These are phyloP conservation scores for Oryzias melastigma DNA, from an alignment of 2,113 vertebrate species.

Conservation along the genomic window DNA sequence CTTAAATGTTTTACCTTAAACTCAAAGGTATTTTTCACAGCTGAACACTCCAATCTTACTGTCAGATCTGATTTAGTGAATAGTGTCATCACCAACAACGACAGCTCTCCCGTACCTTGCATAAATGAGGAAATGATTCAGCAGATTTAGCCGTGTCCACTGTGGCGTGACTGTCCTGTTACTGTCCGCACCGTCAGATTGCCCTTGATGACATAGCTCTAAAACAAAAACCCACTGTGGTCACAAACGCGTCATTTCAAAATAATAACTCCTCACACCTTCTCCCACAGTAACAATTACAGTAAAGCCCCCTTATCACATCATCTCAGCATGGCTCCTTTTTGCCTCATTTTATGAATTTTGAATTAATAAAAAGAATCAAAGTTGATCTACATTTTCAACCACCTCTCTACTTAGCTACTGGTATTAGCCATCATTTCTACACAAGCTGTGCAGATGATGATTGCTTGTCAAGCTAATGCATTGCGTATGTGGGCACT, in stretches of 20 bases:
- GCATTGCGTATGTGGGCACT: slow-evolving; percentile 32
- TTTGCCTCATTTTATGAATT: slow-evolving; percentile 19
- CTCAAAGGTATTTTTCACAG: background rate
- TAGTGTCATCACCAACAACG: slow-evolving; percentile 39
- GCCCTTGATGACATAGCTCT: slow-evolving; percentile 48
- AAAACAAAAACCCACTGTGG: slow-evolving; percentile 19
- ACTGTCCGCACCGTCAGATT: slow-evolving; percentile 35
- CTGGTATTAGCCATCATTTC: slow-evolving; percentile 38
- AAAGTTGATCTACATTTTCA: slow-evolving; percentile 26
- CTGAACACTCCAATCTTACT: background rate
- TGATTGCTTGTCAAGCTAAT: slow-evolving; percentile 36
- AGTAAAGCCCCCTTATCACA: slow-evolving; percentile 26
- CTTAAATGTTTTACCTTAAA: too few relatives aligned
- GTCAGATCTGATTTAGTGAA: slow-evolving; percentile 12
- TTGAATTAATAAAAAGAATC: slow-evolving; percentile 16
- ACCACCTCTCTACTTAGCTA: slow-evolving; percentile 25
- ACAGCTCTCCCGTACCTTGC: slow-evolving; percentile 39
- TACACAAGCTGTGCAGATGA: slow-evolving; percentile 33
- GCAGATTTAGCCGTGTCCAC: slow-evolving; percentile 57
- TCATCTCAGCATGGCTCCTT: slow-evolving; percentile 31
- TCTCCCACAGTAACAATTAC: slow-evolving; percentile 47
- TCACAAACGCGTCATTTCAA: slow-evolving; percentile 46
- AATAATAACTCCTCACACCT: slow-evolving; percentile 20
- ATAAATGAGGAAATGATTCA: slow-evolving; percentile 60
- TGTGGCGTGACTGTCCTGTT: slow-evolving; percentile 38